A percentile compares a stretch with the other conserved stretches of the same genome.
Evolutionary conservation across 2,888 invertebrate genomes (phyloP).

Genomic region (Lepidochitona cinerea): DNA sequence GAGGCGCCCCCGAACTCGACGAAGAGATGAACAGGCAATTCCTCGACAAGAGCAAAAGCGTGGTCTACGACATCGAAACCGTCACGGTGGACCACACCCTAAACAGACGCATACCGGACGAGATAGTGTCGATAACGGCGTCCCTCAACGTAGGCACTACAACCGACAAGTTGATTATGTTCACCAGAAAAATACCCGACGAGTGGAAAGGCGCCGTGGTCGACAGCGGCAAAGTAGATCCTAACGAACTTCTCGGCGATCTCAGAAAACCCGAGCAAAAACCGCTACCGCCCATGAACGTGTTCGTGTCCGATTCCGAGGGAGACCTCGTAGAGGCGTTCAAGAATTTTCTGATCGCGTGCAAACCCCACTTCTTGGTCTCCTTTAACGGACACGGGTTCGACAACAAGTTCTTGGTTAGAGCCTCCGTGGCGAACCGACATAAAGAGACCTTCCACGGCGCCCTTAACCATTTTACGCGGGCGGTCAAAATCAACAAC

Average conservation of each 20-base stretch:
- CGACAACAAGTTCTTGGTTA: not conserved
- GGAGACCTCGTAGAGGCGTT: not conserved
- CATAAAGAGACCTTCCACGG: not conserved
- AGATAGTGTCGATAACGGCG: not conserved
- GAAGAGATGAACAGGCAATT: not conserved
- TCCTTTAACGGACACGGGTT: not conserved
- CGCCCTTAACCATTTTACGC: not conserved
- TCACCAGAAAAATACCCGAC: not conserved
- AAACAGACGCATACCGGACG: not conserved
- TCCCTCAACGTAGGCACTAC: not conserved
- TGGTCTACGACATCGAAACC: not conserved
- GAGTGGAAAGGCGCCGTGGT: not conserved
- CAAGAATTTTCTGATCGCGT: not conserved
- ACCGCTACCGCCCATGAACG: not conserved
- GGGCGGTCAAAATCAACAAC: not conserved
- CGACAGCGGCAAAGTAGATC: not conserved
- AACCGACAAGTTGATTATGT: not conserved
- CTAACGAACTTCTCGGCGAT: not conserved
- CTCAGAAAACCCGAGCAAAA: not conserved
- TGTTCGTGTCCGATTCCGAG: not conserved
- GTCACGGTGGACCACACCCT: not conserved
- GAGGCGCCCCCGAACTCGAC: not conserved
- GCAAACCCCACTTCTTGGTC: not conserved
- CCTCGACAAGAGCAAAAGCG: not conserved
- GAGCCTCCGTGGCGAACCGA: not conserved